Evolutionary conservation across 2,797 vertebrate genomes (phyloP).

Genomic region (Crenichthys baileyi): DNA sequence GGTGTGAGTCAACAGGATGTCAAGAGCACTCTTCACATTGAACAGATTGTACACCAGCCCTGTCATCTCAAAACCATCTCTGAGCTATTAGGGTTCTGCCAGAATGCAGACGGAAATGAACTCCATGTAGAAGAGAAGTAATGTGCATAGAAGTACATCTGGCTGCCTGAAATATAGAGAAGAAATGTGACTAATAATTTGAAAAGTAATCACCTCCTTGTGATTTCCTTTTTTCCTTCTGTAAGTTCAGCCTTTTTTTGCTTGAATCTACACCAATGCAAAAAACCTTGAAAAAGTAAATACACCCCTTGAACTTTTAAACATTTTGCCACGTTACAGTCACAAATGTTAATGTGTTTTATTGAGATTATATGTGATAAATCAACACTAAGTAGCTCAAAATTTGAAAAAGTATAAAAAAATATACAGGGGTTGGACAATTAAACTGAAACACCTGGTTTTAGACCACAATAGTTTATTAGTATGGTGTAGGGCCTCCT

Average conservation of each 20-base stretch:
- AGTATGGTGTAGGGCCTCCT: no score
- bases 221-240: conserved; percentile 40
- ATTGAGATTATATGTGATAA: not conserved
- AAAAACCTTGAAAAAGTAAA: not conserved
- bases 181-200: conserved; percentile 33
- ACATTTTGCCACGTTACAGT: no score
- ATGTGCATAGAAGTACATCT: conserved; percentile 45
- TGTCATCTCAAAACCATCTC: conserved; percentile 63
- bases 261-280: not conserved
- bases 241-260: conserved; percentile 16
- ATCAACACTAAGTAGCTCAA: not conserved
- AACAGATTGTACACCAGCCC: conserved; percentile 52
- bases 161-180: conserved; percentile 19
- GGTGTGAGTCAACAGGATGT: conserved; percentile 79
- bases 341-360: not conserved
- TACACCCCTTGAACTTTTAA: not conserved
- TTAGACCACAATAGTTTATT: no score
- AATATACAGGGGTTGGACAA: no score
- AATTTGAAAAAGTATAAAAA: not conserved
- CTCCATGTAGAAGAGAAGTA: conserved; percentile 29
- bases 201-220: conserved; percentile 12
- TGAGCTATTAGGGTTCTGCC: conserved; percentile 54
- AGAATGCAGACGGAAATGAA: conserved; percentile 63
- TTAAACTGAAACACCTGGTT: no score
- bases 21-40: conserved; percentile 51